Evolutionary conservation across 1,140 invertebrate species (phyloP), one percentile per base, ranked within the genome.

Genomic region (Apis cerana): DNA sequence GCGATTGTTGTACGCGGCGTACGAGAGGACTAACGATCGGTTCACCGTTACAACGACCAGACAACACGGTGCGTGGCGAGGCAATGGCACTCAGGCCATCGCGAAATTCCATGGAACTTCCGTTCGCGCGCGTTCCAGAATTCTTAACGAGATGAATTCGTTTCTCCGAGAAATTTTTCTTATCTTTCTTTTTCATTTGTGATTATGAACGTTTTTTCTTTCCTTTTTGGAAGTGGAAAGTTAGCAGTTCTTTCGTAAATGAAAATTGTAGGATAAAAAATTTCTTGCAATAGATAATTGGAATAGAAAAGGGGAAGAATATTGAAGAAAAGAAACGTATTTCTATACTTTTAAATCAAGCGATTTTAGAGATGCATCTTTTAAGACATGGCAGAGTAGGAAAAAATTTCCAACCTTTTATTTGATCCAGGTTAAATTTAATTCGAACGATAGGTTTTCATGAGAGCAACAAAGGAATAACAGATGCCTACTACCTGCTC

Each of bases 31-130:
- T 69, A 75, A 52, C 68, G 84, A 85, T 78, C 59, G 69, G 21
- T 70, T 62, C 79, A 86, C 85, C 85, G 85, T 86, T 86, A 86
- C 69, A 69, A 78, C 23, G 84, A 58, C 52, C 84, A 74, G 84
- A 82, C 62, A 62, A 64, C 69, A 11, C 56, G 58, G 59, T 68
- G 27, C 69, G 9, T 8, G 27, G 61, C 71, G n/a, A 52, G 43
- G 56, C 75, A 52, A 21, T 75, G 50, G 27, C 52, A 19, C 61
- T 64, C 77, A 21, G 54, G 21, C 43, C 56, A 52, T 27, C 75
- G 33, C 1, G 33, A 74, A 71, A 71, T 71, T 72, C 54, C 56
- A 13, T 43, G 13, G 56, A 74, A 74, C 27, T 59, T 74, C 71
- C 54, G 56, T 61, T 48, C 33, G 21, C 13, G 33, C 56, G 17